Conservation (phyloP, 35 echinoderm and acorn worm genomes). For the Anneissia japonica region DNA sequence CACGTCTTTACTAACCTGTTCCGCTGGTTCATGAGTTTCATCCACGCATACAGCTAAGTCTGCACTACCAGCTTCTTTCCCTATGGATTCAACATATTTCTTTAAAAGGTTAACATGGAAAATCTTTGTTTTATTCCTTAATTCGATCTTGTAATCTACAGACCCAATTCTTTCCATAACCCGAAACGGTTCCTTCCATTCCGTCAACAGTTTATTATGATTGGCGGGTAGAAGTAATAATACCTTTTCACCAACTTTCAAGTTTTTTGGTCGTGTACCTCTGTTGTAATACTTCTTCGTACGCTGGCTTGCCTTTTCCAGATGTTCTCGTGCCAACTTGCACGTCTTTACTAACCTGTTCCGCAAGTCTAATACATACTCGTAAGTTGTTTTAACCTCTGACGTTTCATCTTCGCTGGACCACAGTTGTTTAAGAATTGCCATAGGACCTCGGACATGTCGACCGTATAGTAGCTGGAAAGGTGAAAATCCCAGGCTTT, state of each 20-base stretch:
- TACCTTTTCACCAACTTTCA: conserved; percentile 16
- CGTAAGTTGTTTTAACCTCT: neutral
- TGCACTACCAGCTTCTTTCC: neutral
- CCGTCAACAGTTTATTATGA: conserved; percentile 14
- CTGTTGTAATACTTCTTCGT: neutral
- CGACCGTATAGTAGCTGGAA: conserved; percentile 22
- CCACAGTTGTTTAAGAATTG: no score
- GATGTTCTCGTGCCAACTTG: conserved; percentile 2
- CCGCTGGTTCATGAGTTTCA: neutral
- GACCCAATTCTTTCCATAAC: neutral
- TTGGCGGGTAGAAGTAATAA: conserved; percentile 8
- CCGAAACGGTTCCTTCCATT: conserved; percentile 24
- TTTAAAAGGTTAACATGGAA: neutral
- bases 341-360: conserved; percentile 3
- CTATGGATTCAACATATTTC: neutral
- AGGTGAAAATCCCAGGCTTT: neutral
- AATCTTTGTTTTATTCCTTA: conserved; percentile 6
- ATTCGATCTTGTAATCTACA: neutral
- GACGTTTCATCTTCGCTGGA: neutral
- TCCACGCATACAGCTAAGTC: neutral
- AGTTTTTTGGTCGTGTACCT: neutral
- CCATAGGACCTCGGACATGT: conserved; percentile 7
- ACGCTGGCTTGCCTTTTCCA: neutral
- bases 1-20: neutral
- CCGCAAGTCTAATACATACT: conserved; percentile 17